Base-by-base conservation (phyloP, 1,140 invertebrate species). In the Procambarus clarkii region DNA sequence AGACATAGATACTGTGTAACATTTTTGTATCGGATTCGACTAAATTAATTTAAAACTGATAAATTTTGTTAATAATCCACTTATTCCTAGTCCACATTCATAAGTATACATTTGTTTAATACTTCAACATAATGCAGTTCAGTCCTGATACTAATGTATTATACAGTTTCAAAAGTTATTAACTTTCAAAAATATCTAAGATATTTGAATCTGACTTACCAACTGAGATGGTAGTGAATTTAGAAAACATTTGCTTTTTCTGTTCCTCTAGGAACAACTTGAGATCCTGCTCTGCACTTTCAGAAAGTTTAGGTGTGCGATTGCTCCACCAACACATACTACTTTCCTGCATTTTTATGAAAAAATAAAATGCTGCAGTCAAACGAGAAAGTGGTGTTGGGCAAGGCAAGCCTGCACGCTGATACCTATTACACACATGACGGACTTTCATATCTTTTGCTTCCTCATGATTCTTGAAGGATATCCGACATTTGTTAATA, bases 371-470 rank as follows among this genome's bases (percentile, higher is more conserved):
- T 24, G 82, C 82, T 9, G 82, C 64, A 4, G 18, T 21, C 5
- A n/a, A 13, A 71, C 82, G 64, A 71, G 82, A 50, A 71, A 84
- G 83, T 11, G 87, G 87, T 13, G 87, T 54, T 18, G 87, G 87
- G 18, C 87, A 89, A n/a, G 64, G 46, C 15, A n/a, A 74, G 4
- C 71, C 71, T 24, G 44, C 54, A 18, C 87, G 79, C 80, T 89
- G 87, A 64, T 89, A 58, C 13, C 87, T 46, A 58, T 89, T 89
- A 21, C 87, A 89, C 1, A 89, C 87, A 46, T 89, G 87, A 34
- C 21, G 79, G 7, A 76, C n/a, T 15, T 15, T 54, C 45, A 76
- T 24, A 24, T 83, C 64, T 50, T 58, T 50, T 15, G 87, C 79
- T 18, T 74, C 69, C 60, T 89, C 45, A 21, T 89, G 87, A 50